phyloP scores from a whole-genome alignment of 2,113 vertebrate species.

The Gavialis gangeticus region DNA sequence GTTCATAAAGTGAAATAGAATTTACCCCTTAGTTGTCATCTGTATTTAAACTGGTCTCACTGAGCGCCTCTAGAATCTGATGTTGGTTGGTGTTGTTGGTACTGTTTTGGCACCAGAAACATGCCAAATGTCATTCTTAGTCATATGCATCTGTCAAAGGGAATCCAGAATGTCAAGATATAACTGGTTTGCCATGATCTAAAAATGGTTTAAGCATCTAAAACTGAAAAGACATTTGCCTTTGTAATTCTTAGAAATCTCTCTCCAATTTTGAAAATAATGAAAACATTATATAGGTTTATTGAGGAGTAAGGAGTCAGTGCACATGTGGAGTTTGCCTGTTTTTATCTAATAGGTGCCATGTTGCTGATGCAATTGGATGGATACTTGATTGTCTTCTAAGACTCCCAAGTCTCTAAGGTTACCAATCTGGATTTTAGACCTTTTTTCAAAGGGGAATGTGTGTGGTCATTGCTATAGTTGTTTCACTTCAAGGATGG shows the following conservation, averaged over 20 bases:
- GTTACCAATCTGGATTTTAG: neutral
- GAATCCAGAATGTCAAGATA: neutral
- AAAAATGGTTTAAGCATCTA: neutral
- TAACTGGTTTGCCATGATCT: neutral
- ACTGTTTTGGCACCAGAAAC: neutral
- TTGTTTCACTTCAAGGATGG: neutral
- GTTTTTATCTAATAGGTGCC: neutral
- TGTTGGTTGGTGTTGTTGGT: neutral
- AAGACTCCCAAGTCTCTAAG: neutral
- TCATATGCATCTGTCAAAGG: neutral
- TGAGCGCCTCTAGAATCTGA: neutral
- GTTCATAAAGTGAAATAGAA: too few species aligned
- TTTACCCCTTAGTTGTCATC: neutral
- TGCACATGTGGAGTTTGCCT: neutral
- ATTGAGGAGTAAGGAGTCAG: neutral
- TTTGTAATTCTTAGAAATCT: neutral
- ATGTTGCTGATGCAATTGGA: neutral
- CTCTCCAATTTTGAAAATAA: neutral
- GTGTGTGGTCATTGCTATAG: neutral
- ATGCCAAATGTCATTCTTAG: slow-evolving; percentile 5
- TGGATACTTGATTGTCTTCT: neutral
- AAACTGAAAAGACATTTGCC: neutral
- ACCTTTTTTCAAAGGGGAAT: neutral
- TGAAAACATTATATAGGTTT: neutral
- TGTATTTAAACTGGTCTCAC: neutral